Evolutionary conservation across 2,888 invertebrate genomes (phyloP), one percentile per base, ranked within the genome.

Genomic region (Cantharis nigra): DNA sequence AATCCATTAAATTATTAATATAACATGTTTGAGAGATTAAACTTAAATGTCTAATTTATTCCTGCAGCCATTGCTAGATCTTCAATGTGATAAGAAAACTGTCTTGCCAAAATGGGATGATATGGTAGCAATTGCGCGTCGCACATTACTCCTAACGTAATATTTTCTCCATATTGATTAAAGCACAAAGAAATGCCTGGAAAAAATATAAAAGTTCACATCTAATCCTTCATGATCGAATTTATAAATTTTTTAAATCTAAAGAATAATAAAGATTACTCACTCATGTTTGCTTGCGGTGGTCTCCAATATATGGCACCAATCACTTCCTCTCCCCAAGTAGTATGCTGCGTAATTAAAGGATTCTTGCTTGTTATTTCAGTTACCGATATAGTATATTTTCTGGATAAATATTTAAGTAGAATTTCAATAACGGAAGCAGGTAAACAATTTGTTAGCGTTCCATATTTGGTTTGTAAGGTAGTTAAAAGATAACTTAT

Each of bases 231-330:
- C 0, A 16, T 16, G 16, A 16, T 16, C 1, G 16, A 16, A 16
- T 16, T 16, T 16, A 16, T 16, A 5, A 5, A 5, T 23, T 23
- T 23, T 23, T 23, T 23, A 5, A 23, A 23, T 23, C 23, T 5
- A 23, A 20, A 5, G 23, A 23, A 23, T 2, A 2, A 20, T 20
- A 20, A 20, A 20, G 20, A 20, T 20, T 23, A 23, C 92, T 91
- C 87, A 94, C 94, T 92, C 80, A 94, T 93, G 87, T 94, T 94
- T 73, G 94, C 93, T 86, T 94, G 94, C 0, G 94, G 93, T 11
- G 94, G 94, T 81, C 93, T 89, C 94, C 94, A 94, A 84, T 93
- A 94, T 73, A 94, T 88, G 0, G 92, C 91, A 63, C 90, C 90
- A 3, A 91, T 91, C 1, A 94, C 90, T 9, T 91, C 90, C 79